Evolutionary conservation across 2,888 invertebrate species (phyloP).

Genomic region (Andrena bucephala): DNA sequence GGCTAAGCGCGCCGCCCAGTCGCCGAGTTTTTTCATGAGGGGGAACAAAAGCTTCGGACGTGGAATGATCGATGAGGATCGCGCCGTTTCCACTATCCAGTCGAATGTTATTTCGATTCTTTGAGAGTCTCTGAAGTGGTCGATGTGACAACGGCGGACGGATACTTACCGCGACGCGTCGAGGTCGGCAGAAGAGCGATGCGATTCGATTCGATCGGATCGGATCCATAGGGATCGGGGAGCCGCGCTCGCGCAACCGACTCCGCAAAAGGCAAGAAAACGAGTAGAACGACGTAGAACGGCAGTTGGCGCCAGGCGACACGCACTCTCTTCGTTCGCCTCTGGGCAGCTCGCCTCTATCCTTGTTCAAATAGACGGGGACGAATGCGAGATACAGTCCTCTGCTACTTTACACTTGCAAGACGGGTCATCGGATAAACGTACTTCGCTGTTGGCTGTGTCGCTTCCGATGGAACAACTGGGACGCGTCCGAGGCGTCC

Average conservation of each 20-base stretch:
- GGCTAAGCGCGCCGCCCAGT: too few relatives aligned
- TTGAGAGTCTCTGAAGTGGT: too few relatives aligned
- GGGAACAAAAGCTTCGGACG: too few relatives aligned
- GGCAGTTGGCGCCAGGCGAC: conserved; percentile 78
- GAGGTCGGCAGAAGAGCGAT: conserved; percentile 4
- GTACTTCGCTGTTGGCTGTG: not conserved
- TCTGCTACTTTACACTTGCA: not conserved
- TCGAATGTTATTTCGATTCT: too few relatives aligned
- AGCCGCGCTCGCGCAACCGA: conserved; percentile 54
- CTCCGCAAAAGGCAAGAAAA: conserved; percentile 74
- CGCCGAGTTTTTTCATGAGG: too few relatives aligned
- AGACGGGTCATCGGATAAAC: not conserved
- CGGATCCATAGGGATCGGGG: conserved; percentile 23
- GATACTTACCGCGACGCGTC: not conserved
- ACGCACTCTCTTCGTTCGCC: conserved; percentile 68
- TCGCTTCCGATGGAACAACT: not conserved
- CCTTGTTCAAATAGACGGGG: conserved; percentile 19
- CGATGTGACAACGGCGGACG: not conserved
- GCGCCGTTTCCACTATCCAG: too few relatives aligned
- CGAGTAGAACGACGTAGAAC: conserved; percentile 66
- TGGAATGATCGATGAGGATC: too few relatives aligned
- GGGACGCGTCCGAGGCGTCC: not conserved
- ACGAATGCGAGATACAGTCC: conserved; percentile 13
- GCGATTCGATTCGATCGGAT: conserved; percentile 31
- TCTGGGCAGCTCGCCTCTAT: conserved; percentile 9